Evolutionary conservation across 1,140 invertebrate species (phyloP).

Genomic region (Agrypnia vestita): DNA sequence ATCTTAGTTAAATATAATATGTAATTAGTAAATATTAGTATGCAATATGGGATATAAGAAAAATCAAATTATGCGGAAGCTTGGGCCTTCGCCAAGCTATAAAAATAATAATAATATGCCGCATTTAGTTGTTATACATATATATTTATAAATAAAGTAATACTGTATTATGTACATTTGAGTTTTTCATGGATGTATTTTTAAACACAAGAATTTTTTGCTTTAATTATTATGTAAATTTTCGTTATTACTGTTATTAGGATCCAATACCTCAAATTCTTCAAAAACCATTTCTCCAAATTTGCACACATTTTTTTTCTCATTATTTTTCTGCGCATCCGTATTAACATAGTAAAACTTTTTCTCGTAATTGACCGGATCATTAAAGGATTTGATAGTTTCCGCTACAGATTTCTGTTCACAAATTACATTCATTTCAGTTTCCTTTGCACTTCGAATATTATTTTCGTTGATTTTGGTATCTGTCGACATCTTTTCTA

Average conservation of each 20-base stretch:
- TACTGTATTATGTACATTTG: no score
- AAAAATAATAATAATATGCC: no score
- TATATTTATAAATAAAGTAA: no score
- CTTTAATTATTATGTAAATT: no score
- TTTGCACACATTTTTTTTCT: slow-evolving; percentile 70
- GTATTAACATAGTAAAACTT: slow-evolving; percentile 72
- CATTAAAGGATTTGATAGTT: slow-evolving; percentile 60
- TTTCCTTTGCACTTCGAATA: neutral
- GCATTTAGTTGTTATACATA: no score
- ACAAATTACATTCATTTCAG: neutral
- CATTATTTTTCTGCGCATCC: slow-evolving; percentile 54
- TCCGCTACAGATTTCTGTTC: slow-evolving; percentile 55
- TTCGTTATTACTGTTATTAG: neutral
- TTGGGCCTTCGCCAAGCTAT: no score
- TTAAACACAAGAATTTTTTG: no score
- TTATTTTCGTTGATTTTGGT: neutral
- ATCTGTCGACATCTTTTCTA: neutral
- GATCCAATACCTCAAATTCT: slow-evolving; percentile 82
- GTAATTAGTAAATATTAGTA: neutral
- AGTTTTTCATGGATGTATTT: no score
- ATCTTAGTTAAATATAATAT: neutral
- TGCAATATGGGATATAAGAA: neutral
- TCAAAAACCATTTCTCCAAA: slow-evolving; percentile 89
- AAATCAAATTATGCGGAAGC: no score
- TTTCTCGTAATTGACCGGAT: slow-evolving; percentile 67